Base-by-base conservation (phyloP, 2,797 vertebrate genomes). In the Zenarchopterus dispar region DNA sequence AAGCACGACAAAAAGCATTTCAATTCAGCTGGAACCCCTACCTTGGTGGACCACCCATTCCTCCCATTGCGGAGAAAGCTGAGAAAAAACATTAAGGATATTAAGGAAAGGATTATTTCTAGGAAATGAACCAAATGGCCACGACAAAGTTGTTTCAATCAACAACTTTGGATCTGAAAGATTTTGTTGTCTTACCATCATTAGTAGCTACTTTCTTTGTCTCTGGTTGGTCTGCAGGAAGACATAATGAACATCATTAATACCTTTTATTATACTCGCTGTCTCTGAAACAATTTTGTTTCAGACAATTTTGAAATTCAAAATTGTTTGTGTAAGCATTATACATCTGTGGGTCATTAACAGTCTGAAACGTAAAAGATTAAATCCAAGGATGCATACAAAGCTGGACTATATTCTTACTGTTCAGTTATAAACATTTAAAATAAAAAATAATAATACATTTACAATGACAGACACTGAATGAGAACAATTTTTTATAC, bases 151-250 rank as follows among this genome's bases (percentile, higher is more conserved):
- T 39, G 33, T 36, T 36, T 36, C 36, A 1, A 13, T 47, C 45
- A 13, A 19, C 19, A 22, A 31, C 21, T 50, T 1, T 1, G 22
- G 16, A 26, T 13, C 15, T 19, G 17, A 44, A 67, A 28, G 51
- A 15, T 19, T 8, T 2, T 52, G 18, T 23, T 21, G 1, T 93
- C 96, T 96, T 93, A 99, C 98, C 95, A 75, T 99, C 98, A 84
- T 95, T 99, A 78, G 97, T 96, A 62, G 97, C 97, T 83, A 98
- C 95, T 93, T 99, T 99, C 93, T 99, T 99, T 59, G 97, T 96
- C 91, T 99, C 98, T 85, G 98, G 98, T 88, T 99, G 98, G 94
- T 99, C 98, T 99, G 93, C 53, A 75, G 72, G 68, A 59, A 95
- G 36, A 39, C 16, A 39, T 39, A 81, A 59, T 6, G 73, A 36